These are phyloP conservation scores for Plebejus anna DNA, from an alignment of 2,888 invertebrate genomes.

Conservation along the genomic window DNA sequence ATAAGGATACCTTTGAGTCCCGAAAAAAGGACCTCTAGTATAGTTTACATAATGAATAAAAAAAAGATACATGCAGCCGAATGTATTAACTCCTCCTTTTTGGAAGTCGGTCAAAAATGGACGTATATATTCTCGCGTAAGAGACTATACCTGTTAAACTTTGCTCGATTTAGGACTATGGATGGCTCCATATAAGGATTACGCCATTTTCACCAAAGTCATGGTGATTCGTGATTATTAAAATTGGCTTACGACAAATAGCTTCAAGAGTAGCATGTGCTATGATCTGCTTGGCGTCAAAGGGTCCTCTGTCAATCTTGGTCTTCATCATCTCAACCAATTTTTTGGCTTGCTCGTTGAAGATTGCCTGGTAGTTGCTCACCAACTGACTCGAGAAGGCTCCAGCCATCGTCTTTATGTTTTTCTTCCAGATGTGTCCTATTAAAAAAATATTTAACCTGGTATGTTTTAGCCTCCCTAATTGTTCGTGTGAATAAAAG, in stretches of 20 bases:
- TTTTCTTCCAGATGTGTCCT: conserved; percentile 58
- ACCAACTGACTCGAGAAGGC: conserved; percentile 52
- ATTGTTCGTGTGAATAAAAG: not conserved
- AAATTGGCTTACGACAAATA: conserved; percentile 54
- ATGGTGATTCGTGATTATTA: not conserved
- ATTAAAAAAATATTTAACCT: conserved; percentile 11
- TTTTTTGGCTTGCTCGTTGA: conserved; percentile 51
- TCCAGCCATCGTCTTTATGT: conserved; percentile 55
- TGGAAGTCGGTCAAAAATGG: no score
- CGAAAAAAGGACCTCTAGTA: no score
- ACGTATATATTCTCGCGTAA: no score
- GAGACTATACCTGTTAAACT: no score
- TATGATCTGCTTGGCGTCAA: conserved; percentile 50
- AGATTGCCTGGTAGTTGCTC: conserved; percentile 53
- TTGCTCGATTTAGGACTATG: no score
- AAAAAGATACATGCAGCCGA: no score
- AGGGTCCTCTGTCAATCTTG: conserved; percentile 48
- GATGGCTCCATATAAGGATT: no score
- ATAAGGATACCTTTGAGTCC: no score
- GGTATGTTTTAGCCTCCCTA: no score
- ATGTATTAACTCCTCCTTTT: no score
- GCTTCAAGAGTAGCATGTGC: conserved; percentile 54
- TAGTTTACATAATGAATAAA: no score
- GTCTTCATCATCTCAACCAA: conserved; percentile 45
- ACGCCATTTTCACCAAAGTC: no score